Evolutionary conservation across 2,113 vertebrate species (phyloP).

Genomic region (Indri indri): DNA sequence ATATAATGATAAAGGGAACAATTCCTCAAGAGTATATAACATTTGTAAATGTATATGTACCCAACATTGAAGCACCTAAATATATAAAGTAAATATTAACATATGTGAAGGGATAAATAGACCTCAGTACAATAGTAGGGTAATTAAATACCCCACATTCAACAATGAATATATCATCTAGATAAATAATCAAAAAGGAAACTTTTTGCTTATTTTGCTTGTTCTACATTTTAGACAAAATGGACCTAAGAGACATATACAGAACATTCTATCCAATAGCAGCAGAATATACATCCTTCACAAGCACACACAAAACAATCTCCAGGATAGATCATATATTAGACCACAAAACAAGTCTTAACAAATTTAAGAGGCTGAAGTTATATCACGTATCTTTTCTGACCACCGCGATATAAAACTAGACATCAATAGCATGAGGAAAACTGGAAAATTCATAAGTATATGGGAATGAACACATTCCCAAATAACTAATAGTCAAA

Average conservation of each 20-base stretch:
- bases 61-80: not conserved
- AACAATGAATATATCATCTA: not conserved
- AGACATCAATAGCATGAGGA: not conserved
- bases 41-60: not conserved
- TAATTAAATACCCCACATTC: not conserved
- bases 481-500: not conserved
- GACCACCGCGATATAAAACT: not conserved
- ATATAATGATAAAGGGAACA: not conserved
- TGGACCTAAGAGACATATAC: not conserved
- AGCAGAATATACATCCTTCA: not conserved
- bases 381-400: not conserved
- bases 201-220: not conserved
- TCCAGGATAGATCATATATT: not conserved
- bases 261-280: not conserved
- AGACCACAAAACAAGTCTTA: not conserved
- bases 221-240: not conserved
- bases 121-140: not conserved
- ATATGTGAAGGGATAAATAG: not conserved
- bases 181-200: not conserved
- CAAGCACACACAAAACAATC: not conserved
- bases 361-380: not conserved
- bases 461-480: not conserved
- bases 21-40: not conserved
- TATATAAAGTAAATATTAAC: not conserved
- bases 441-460: not conserved